Evolutionary conservation across 2,113 vertebrate genomes (phyloP), one percentile per base, ranked within the genome.

Genomic region (Oxygymnocypris stewartii): DNA sequence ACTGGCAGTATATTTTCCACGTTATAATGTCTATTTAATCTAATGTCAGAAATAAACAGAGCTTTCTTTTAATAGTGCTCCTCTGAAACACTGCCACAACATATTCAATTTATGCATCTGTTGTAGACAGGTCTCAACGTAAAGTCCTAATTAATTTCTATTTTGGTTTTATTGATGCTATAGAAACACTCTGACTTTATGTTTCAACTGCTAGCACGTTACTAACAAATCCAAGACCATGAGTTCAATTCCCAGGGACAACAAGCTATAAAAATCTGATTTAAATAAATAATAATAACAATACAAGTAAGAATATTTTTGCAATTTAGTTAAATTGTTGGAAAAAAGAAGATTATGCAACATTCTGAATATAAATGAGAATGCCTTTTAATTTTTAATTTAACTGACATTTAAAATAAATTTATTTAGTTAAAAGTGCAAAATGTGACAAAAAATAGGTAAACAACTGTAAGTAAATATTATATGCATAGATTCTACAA

Each of bases 131-230:
- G 51, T 79, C 23, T 71, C 74, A 74, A 85, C 79, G 13, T 85
- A 74, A 71, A 49, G 51, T 75, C 23, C 18, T 49, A 14, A 51
- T 84, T 16, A 20, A 84, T 79, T 84, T 84, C 63, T 44, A 79
- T 59, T 84, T 59, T 80, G 67, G 42, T 37, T 88, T 80, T 85
- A 81, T 85, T 88, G 59, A 59, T 74, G 65, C 35, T 31, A 67
- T 65, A 80, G 35, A 51, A 85, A 79, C 25, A 8, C 67, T 71
- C 31, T 20, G 69, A 37, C 31, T 1, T 23, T 73, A 40, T 73
- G 35, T 16, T 7, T 71, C 67, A 3, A 37, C 67, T 69, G 31
- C 35, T 20, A 71, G 67, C 8, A 37, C 1, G 12, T 65, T 65
- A 31, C 25, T 31, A 31, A 67, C 25, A 77, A 23, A 18, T 1